Base-by-base conservation (phyloP, 1,140 invertebrate genomes). In the Ruditapes philippinarum region DNA sequence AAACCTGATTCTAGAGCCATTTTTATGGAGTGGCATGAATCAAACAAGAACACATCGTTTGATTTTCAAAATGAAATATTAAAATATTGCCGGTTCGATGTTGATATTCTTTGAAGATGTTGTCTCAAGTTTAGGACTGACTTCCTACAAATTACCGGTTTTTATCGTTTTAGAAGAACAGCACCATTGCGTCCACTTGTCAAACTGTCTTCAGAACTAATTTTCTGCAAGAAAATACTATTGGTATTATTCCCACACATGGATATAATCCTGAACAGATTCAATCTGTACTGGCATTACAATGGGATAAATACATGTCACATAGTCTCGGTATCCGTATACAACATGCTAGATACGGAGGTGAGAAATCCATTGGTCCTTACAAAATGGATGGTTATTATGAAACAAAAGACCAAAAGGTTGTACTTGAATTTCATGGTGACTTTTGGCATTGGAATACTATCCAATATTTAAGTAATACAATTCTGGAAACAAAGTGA, bases 231-330 rank as follows among this genome's bases (percentile, higher is more conserved):
- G 14, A 31, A 7, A 31, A 87, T 1, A 36, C 45, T 17, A 87
- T 87, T 31, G 84, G 40, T 31, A 14, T 65, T 19, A 57, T 60
- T 31, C 49, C 84, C 3, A 12, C 25, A 9, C 54, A 87, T n/a
- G 85, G 85, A n/a, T 87, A 87, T 40, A 78, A 11, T n/a, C n/a
- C n/a, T n/a, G n/a, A 78, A 60, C 38, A 87, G 3, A 22, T 38
- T 17, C 73, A 87, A 49, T 76, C 49, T 31, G 19, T 38, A 5
- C 51, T 7, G 14, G 5, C 42, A 7, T 45, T 45, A 14, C 42
- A 45, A 45, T 45, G 42, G 42, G 14, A 7, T 7, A 45, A 45
- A 45, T 45, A 45, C 42, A 5, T 7, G 42, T 45, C 42, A 7
- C 42, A 14, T 45, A 14, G 5, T 45, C 42, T 45, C 14, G 5